Evolutionary conservation across 2,113 vertebrate genomes (phyloP), one percentile per base, ranked within the genome.

Genomic region (Epinephelus fuscoguttatus): DNA sequence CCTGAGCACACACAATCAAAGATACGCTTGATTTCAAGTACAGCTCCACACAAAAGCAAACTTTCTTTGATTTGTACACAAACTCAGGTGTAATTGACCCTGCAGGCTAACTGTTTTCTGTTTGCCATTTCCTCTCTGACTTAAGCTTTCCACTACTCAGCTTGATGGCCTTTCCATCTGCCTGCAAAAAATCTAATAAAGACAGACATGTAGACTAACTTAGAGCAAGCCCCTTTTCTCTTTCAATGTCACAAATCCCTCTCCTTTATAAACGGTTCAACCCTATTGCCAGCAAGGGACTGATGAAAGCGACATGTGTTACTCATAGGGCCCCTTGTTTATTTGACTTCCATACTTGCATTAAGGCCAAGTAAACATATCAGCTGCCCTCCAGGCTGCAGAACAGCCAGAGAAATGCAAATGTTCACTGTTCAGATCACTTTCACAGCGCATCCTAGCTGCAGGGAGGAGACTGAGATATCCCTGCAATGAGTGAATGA

Each of bases 241-340:
- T 75, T 59, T 66, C 81, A 77, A 45, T 49, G 47, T 82, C 14
- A 27, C 49, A 60, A 70, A 74, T 25, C 49, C 61, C 23, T 55
- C 25, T 52, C 45, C 60, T 62, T 66, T 53, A 37, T 87, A 80
- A 88, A 70, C n/a, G 52, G 19, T 88, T 82, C 87, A 86, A 95
- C 93, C 86, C 87, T 0, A 0, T 50, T 92, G 92, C 90, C 91
- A 89, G 90, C 78, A 71, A 87, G 81, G 90, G 76, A 86, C 91
- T 91, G 91, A 94, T 94, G 95, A 95, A 95, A 95, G 93, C 60
- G 64, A 90, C 91, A 93, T 94, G 94, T 95, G 94, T 95, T 95
- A 81, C 91, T 95, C 85, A 85, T 91, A 90, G 76, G 63, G 70
- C 57, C 74, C 56, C 81, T 47, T 90, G 91, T 93, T 95, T 93